A percentile compares a stretch with the other conserved stretches of the same genome.
Conservation (phyloP, 2,888 invertebrate genomes). For the Nebria brevicollis region DNA sequence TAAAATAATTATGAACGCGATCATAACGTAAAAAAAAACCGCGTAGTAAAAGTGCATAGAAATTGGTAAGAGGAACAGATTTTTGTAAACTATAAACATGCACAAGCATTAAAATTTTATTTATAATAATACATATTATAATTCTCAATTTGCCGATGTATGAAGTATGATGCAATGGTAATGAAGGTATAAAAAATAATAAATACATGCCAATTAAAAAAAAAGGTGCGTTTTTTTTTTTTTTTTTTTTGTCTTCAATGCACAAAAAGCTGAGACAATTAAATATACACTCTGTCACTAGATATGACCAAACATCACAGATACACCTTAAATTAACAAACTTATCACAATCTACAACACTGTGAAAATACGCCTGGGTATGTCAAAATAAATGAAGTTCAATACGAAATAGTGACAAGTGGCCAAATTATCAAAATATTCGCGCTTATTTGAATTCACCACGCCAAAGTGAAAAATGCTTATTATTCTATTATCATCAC, state of each 20-base stretch:
- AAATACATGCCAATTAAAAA: constrained; percentile 5
- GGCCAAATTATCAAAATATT: neutral
- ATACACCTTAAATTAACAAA: constrained; percentile 40
- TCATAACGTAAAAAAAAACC: neutral
- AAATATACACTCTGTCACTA: constrained; percentile 29
- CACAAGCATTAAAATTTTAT: neutral
- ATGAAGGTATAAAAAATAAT: neutral
- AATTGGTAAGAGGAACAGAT: neutral
- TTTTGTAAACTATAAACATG: neutral
- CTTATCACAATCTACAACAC: constrained; percentile 42
- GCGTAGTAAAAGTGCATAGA: neutral
- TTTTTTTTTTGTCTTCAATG: neutral
- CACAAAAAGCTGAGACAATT: constrained; percentile 1
- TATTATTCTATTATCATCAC: neutral
- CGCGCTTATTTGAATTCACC: too few relatives aligned
- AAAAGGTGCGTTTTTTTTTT: neutral
- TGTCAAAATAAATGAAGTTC: constrained; percentile 13
- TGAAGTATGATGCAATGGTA: constrained; percentile 4
- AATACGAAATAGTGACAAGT: constrained; percentile 10
- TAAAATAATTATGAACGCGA: neutral
- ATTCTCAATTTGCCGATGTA: constrained; percentile 13
- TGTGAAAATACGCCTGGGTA: constrained; percentile 36
- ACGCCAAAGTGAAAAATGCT: too few relatives aligned
- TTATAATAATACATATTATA: neutral
- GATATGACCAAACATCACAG: constrained; percentile 34